Base-by-base conservation (phyloP, 2,113 vertebrate species). In the Marcusenius ussheri region DNA sequence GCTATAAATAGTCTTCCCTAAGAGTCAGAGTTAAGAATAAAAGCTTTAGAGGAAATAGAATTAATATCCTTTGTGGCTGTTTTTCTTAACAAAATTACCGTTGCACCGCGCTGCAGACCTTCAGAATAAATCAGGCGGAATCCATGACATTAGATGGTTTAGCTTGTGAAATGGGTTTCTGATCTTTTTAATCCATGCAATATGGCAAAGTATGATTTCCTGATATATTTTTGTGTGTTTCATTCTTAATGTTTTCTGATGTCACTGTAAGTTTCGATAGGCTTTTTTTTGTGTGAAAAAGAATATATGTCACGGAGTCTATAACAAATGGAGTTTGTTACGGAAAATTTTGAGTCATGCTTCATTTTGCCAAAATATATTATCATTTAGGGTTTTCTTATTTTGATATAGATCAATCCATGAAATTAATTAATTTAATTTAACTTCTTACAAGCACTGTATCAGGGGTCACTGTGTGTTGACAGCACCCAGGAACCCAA, bases 51-150 rank as follows among this genome's bases (percentile, higher is more conserved):
- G 85, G 85, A 53, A 53, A 51, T 35, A 35, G n/a, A 49, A 53
- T 87, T 87, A 87, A 56, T 87, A 87, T 87, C 85, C n/a, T 53
- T 53, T 27, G n/a, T 87, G 85, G 83, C 47, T 87, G 47, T 50
- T 86, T 86, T 11, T 70, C 62, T 39, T 85, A 85, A 53, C 49
- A 83, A 46, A 10, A 83, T 83, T 83, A 24, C 35, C 21, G 42
- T 24, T 10, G 45, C 21, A n/a, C 80, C 45, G 8, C 19, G 1
- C 39, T 24, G 9, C 42, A 84, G 42, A 84, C 19, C 24, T 47
- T 42, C 7, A 11, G 19, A 84, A 84, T 46, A 84, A 46, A 84
- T 84, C 83, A 84, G 45, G 42, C 21, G 0, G 39, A 84, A 47
- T 46, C 39, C 83, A 47, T 47, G 21, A 24, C 39, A 84, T 84